Conservation (phyloP, 2,113 vertebrate species). For the Campylomormyrus numenius region DNA sequence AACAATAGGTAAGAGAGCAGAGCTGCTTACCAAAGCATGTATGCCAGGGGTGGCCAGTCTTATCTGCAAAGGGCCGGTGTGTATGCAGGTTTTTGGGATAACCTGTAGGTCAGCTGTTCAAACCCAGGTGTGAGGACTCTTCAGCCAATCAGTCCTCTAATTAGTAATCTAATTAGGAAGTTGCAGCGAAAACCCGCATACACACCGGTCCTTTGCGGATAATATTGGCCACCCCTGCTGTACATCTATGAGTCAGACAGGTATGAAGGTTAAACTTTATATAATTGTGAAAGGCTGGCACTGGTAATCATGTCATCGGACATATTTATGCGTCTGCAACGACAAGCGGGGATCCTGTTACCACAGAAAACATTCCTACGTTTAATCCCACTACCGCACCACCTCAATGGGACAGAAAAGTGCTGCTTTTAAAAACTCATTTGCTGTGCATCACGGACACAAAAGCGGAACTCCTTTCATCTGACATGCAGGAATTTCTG, state of each 20-base stretch:
- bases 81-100: too few relatives aligned
- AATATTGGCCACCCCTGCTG: neutral
- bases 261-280: neutral
- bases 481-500: slow-evolving; percentile 57
- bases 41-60: too few relatives aligned
- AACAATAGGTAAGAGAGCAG: neutral
- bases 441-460: slow-evolving; percentile 17
- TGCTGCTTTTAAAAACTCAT: slow-evolving; percentile 17
- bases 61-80: too few relatives aligned
- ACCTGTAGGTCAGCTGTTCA: too few relatives aligned
- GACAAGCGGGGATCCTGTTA: neutral
- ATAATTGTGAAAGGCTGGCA: neutral
- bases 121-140: too few relatives aligned
- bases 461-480: slow-evolving; percentile 37
- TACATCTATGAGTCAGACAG: neutral
- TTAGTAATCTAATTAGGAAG: too few relatives aligned
- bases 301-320: neutral
- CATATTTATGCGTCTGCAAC: neutral
- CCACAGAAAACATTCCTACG: slow-evolving; percentile 27
- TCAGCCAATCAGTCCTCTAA: too few relatives aligned
- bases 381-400: slow-evolving; percentile 32
- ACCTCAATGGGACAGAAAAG: slow-evolving; percentile 3
- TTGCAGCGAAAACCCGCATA: too few relatives aligned
- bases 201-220: too few relatives aligned
- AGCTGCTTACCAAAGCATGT: neutral